phyloP scores from a whole-genome alignment of 2,888 invertebrate species.

The Diarsia mendica region DNA sequence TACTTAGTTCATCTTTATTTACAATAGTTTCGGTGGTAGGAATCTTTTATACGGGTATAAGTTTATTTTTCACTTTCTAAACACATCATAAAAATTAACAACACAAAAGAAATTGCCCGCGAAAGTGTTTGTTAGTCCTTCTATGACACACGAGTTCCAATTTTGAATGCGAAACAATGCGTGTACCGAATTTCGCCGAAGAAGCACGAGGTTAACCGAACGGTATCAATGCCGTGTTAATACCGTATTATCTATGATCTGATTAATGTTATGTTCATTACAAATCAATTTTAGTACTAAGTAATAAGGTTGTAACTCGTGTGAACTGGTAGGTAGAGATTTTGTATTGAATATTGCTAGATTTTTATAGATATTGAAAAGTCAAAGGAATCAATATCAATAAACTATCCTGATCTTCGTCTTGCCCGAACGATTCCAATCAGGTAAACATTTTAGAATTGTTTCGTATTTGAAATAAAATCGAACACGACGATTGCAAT shows the following conservation, averaged over 20 bases:
- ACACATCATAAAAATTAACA: conserved; percentile 6
- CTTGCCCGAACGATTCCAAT: conserved; percentile 55
- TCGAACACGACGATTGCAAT: conserved; percentile 69
- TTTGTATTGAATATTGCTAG: neutral
- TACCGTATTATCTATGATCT: conserved; percentile 54
- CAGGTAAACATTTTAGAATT: conserved; percentile 66
- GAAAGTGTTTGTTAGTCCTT: conserved; percentile 56
- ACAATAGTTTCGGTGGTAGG: conserved; percentile 25
- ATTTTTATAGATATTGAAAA: conserved; percentile 20
- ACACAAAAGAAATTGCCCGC: conserved; percentile 29
- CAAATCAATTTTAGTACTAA: conserved; percentile 40
- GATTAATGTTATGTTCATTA: conserved; percentile 52
- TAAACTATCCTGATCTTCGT: conserved; percentile 45
- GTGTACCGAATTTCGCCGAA: conserved; percentile 55
- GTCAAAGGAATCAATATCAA: conserved; percentile 40
- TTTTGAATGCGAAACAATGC: conserved; percentile 67
- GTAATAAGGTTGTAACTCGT: conserved; percentile 13
- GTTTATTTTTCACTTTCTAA: conserved; percentile 39
- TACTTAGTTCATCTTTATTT: neutral
- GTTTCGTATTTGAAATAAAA: conserved; percentile 70
- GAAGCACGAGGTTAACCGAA: conserved; percentile 54
- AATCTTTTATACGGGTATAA: conserved; percentile 16
- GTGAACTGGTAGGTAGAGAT: neutral
- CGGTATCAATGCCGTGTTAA: conserved; percentile 47
- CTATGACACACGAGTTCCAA: conserved; percentile 67